Evolutionary conservation across 2,888 invertebrate genomes (phyloP).

Genomic region (Nineta flava): DNA sequence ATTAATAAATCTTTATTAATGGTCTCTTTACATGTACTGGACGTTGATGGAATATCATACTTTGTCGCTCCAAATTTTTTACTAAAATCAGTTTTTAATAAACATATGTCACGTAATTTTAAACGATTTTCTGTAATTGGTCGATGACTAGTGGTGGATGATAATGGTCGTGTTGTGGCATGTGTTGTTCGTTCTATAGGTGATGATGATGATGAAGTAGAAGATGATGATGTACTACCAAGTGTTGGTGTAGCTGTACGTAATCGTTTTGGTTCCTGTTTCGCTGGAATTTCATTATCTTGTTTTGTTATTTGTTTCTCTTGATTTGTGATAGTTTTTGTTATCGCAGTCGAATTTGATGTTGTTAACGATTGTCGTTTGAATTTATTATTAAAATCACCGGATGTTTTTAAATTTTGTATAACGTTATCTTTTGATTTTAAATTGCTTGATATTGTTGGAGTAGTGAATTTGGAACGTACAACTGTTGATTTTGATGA

Average conservation of each 20-base stretch:
- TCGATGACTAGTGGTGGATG: neutral
- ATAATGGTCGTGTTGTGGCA: neutral
- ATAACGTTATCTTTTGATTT: neutral
- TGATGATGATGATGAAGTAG: neutral
- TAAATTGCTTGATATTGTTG: neutral
- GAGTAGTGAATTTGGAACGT: constrained; percentile 2
- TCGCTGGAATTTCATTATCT: neutral
- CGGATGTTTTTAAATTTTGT: neutral
- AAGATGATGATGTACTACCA: too few relatives aligned
- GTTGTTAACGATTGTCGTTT: neutral
- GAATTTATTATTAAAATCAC: neutral
- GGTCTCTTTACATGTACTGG: neutral
- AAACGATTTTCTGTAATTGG: constrained; percentile 11
- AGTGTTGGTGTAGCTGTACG: neutral
- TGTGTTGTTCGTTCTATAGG: neutral
- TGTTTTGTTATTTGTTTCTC: neutral
- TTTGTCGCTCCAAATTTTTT: constrained; percentile 24
- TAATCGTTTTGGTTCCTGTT: neutral
- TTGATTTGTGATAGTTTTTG: neutral
- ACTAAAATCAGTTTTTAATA: constrained; percentile 23
- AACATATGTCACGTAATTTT: constrained; percentile 25
- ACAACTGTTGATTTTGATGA: constrained; percentile 8
- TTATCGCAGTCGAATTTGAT: neutral
- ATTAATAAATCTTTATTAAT: constrained; percentile 1
- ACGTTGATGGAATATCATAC: constrained; percentile 10